Evolutionary conservation across 2,888 invertebrate genomes (phyloP).

Genomic region (Apamea sordens): DNA sequence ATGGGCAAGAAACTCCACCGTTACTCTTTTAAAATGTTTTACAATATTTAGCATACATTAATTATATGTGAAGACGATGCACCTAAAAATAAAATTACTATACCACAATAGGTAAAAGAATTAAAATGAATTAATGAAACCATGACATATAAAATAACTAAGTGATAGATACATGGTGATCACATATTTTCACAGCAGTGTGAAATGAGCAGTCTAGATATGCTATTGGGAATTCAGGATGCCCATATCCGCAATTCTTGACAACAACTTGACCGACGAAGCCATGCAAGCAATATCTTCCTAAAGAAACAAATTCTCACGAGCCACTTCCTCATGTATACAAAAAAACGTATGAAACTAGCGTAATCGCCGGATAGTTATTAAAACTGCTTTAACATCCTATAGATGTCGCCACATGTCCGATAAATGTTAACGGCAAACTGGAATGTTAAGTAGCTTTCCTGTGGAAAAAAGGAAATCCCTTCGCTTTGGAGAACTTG

Average conservation of each 20-base stretch:
- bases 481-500: background rate
- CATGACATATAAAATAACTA: too few species aligned
- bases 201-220: background rate
- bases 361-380: constrained; percentile 38
- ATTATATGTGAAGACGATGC: too few species aligned
- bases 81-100: too few species aligned
- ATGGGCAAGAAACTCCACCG: too few species aligned
- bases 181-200: too few species aligned
- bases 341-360: constrained; percentile 9
- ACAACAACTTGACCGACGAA: background rate
- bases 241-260: background rate
- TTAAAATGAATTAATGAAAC: too few species aligned
- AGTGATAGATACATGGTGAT: too few species aligned
- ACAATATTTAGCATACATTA: too few species aligned
- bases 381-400: constrained; percentile 40
- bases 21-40: too few species aligned
- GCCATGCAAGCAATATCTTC: background rate
- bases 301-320: constrained; percentile 19
- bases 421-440: constrained; percentile 7
- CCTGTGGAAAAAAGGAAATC: background rate
- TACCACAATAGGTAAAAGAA: too few species aligned
- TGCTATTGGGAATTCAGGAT: background rate
- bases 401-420: constrained; percentile 18
- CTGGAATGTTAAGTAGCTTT: constrained; percentile 5
- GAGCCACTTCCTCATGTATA: constrained; percentile 4